Base-by-base conservation (phyloP, 2,113 vertebrate species). In the Cheirogaleus medius region DNA sequence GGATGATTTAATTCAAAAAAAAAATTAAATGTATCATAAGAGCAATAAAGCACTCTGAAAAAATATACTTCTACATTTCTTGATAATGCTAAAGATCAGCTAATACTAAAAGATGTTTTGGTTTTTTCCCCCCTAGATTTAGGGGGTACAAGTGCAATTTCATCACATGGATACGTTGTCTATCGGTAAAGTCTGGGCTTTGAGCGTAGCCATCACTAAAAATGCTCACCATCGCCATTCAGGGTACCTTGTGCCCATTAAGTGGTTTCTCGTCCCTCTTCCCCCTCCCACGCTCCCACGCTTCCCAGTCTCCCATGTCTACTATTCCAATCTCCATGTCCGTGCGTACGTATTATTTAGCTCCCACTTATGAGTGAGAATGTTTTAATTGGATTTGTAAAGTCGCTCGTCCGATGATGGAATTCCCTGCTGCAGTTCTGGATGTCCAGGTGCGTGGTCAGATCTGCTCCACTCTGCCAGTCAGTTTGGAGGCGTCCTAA, bases 381-480 rank as follows among this genome's bases (percentile, higher is more conserved):
- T 0, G 0, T 32, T 42, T 66, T 13, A 25, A 56, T 6, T 11
- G 37, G 56, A 14, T 14, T 15, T 47, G 27, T 11, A 4, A 73
- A 60, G 4, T 1, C 4, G 8, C 5, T 9, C 20, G 27, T 20
- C 5, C 10, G 47, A 34, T 10, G 17, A 14, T 23, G 47, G 1
- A 47, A 23, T 0, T 13, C n/a, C 10, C 6, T 10, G 5, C 1
- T 0, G 4, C 21, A 0, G 5, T 17, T 6, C 42, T 44, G 10
- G 20, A 21, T 8, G 0, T 25, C n/a, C 1, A 12, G 4, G 47
- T 9, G 13, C 29, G 5, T 0, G 0, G 60, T 56, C 15, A 2
- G 15, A 3, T 6, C 56, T 6, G 14, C 5, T 42, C 14, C 2
- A 10, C 1, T 27, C 25, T 25, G 7, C 3, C 27, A 32, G 10